Base-by-base conservation (phyloP, 2,113 vertebrate species). In the Acanthisitta chloris region DNA sequence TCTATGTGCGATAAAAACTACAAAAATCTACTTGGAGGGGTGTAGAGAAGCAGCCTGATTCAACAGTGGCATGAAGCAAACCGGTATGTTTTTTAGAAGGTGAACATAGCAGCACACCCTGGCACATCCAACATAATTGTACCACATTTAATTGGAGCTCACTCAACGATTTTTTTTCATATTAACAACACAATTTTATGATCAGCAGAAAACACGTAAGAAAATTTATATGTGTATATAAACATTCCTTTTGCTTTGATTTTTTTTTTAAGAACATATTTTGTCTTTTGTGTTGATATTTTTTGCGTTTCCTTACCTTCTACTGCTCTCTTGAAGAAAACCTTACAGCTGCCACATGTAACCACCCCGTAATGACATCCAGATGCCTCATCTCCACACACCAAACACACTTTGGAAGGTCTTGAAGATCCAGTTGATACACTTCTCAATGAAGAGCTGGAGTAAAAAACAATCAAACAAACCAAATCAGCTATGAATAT, bases 251-350 rank as follows among this genome's bases (percentile, higher is more conserved):
- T n/a, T n/a, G n/a, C n/a, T n/a, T n/a, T n/a, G n/a, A n/a, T n/a
- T n/a, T 66, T 16, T 42, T 42, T 6, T 29, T 55, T 4, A 8
- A 52, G 0, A 14, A 23, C 0, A 0, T 5, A 36, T 77, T 69
- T 45, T 61, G 23, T 36, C 9, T 51, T 78, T 29, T 34, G 42
- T 20, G 10, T 18, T 38, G 4, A 6, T 10, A 1, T 10, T 28
- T 81, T 76, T 64, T 59, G 8, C 29, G 12, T 72, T 84, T 61
- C 54, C 95, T 98, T 98, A 99, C 99, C 99, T 99, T 99, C 99
- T 93, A 99, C 99, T 17, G 99, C 99, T 98, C 99, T 98, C 97
- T 99, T 99, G 98, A 99, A 99, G 98, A 99, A 99, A 93, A 99
- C 99, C 97, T 99, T 99, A 97, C 99, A 99, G 98, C 99, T 99